Evolutionary conservation across 2,113 vertebrate species (phyloP).

Genomic region (Puma concolor): DNA sequence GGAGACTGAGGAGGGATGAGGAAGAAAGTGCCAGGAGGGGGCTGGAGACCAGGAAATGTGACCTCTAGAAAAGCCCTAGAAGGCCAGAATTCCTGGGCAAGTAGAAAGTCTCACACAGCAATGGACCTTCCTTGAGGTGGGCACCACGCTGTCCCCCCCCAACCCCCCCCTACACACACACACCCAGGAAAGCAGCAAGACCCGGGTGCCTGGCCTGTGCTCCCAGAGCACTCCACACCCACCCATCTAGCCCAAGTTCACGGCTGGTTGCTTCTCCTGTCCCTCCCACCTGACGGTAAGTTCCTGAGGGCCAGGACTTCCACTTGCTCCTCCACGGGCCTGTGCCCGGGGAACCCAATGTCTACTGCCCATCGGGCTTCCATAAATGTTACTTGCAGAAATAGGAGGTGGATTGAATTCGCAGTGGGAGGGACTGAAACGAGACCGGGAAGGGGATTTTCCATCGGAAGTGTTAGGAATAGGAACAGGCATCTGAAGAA

Average conservation of each 20-base stretch:
- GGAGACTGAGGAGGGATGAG: not conserved
- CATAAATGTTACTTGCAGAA: not conserved
- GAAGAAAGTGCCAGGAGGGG: not conserved
- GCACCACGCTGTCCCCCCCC: not conserved
- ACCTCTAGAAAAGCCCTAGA: not conserved
- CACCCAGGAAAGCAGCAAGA: not conserved
- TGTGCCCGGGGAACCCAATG: not conserved
- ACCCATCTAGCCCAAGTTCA: not conserved
- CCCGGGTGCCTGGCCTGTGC: fast-evolving
- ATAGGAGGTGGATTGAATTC: not conserved
- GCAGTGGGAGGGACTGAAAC: not conserved
- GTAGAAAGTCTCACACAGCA: fast-evolving
- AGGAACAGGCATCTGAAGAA: not conserved
- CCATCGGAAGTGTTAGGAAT: not conserved
- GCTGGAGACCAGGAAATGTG: not conserved
- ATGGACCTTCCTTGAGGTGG: fast-evolving
- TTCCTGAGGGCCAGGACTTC: not conserved
- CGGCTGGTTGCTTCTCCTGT: fast-evolving
- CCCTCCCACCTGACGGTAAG: not conserved
- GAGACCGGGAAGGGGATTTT: not conserved
- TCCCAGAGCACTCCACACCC: not conserved
- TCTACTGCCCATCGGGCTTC: not conserved
- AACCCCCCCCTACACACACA: fast-evolving
- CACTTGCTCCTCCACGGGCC: not conserved
- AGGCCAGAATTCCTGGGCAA: not conserved